phyloP scores from a whole-genome alignment of 1,140 invertebrate genomes.

The Scaptomyza pallida region DNA sequence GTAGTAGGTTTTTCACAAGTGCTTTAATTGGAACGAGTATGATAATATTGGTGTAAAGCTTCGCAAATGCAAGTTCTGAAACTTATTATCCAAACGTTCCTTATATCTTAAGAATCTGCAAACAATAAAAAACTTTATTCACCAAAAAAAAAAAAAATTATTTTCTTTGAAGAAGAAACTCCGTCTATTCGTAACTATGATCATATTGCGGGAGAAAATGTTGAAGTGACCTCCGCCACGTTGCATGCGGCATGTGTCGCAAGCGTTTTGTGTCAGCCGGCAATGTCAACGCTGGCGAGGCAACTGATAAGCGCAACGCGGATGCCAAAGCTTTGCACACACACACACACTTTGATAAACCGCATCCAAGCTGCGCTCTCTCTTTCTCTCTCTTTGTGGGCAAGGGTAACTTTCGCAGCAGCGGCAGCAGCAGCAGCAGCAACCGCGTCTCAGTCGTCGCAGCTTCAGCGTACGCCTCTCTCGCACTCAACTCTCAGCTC shows the following conservation, averaged over 20 bases:
- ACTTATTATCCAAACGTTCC: too few relatives aligned
- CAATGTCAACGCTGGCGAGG: conserved; percentile 55
- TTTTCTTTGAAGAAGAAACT: too few relatives aligned
- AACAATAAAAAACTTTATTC: too few relatives aligned
- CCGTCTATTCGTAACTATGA: neutral
- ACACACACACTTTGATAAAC: conserved; percentile 29
- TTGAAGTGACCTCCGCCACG: neutral
- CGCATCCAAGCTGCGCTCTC: conserved; percentile 32
- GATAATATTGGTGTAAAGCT: too few relatives aligned
- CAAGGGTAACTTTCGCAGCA: conserved; percentile 30
- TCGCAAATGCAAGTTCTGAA: too few relatives aligned
- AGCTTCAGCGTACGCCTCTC: conserved; percentile 5
- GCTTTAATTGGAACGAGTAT: too few relatives aligned
- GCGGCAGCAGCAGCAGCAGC: neutral
- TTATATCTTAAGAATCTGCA: too few relatives aligned
- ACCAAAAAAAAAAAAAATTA: too few relatives aligned
- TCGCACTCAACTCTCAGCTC: neutral
- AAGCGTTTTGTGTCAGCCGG: conserved; percentile 33
- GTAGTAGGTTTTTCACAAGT: too few relatives aligned
- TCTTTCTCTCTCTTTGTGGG: neutral
- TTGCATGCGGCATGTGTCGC: conserved; percentile 6
- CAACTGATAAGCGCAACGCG: conserved; percentile 66
- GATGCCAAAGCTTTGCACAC: conserved; percentile 49
- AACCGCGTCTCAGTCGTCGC: neutral
- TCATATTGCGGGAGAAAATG: neutral